These are phyloP conservation scores for Hippocampus barbouri DNA, from an alignment of 2,113 vertebrate genomes.

Conservation along the genomic window DNA sequence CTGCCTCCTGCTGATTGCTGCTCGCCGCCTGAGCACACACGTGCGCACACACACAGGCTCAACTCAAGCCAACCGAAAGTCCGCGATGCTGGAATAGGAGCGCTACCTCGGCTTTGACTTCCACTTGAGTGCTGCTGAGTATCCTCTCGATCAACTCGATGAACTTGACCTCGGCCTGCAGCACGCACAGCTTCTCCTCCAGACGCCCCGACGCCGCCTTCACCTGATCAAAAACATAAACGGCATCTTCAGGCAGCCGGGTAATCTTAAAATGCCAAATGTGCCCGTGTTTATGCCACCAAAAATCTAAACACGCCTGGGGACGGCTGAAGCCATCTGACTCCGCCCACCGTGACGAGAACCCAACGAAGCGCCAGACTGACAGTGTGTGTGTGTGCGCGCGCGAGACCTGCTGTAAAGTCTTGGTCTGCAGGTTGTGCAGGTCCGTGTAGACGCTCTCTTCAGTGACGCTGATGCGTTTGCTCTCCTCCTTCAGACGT, in stretches of 20 bases:
- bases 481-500: slow-evolving; percentile 34
- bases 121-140: slow-evolving; percentile 20
- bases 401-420: slow-evolving; percentile 38
- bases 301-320: too few relatives aligned
- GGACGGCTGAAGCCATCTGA: too few relatives aligned
- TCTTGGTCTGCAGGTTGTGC: slow-evolving; percentile 36
- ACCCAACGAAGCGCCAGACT: too few relatives aligned
- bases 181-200: slow-evolving; percentile 38
- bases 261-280: too few relatives aligned
- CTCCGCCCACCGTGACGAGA: too few relatives aligned
- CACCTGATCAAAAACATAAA: slow-evolving; percentile 24
- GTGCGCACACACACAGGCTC: not conserved
- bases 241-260: too few relatives aligned
- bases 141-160: slow-evolving; percentile 22
- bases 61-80: not conserved
- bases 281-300: too few relatives aligned
- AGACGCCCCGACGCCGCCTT: slow-evolving; percentile 18
- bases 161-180: slow-evolving; percentile 39
- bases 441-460: slow-evolving; percentile 33
- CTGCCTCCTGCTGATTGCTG: slow-evolving; percentile 44
- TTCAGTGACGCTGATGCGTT: slow-evolving; percentile 11
- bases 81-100: not conserved
- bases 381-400: too few relatives aligned
- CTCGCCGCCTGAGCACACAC: slow-evolving; percentile 25
- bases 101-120: slow-evolving; percentile 44